phyloP scores from a whole-genome alignment of 1,140 invertebrate species.

The Probaryconus sp. region DNA sequence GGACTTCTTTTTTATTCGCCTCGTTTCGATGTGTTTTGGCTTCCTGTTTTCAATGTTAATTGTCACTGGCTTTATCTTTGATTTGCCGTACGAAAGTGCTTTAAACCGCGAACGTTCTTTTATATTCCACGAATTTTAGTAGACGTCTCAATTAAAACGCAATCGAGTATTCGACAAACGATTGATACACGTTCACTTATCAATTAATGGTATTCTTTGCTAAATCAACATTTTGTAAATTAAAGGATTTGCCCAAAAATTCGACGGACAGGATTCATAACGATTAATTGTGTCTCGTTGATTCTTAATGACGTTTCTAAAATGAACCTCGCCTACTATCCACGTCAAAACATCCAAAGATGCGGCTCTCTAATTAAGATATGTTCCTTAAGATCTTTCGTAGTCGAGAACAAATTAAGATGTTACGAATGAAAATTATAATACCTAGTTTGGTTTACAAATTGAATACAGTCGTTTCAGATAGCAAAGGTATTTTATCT shows the following conservation, averaged over 20 bases:
- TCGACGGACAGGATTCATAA: neutral
- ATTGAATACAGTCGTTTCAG: conserved; percentile 26
- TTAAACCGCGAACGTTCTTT: neutral
- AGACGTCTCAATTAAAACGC: conserved; percentile 42
- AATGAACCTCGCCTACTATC: conserved; percentile 9
- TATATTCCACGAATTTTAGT: conserved; percentile 4
- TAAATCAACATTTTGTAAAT: neutral
- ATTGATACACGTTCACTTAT: conserved; percentile 27
- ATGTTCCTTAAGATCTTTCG: conserved; percentile 10
- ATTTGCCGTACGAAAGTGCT: conserved; percentile 5
- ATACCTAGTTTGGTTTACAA: conserved; percentile 23
- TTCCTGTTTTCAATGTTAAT: conserved; percentile 25
- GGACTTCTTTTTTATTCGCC: too few species aligned
- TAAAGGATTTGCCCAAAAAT: conserved; percentile 7
- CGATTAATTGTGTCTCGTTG: neutral
- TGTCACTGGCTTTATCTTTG: conserved; percentile 30
- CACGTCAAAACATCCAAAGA: neutral
- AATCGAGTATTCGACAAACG: conserved; percentile 27
- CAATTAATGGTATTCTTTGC: neutral
- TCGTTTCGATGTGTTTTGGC: neutral
- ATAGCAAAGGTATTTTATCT: neutral
- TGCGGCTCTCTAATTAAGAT: conserved; percentile 25
- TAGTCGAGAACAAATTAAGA: conserved; percentile 9
- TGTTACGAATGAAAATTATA: neutral
- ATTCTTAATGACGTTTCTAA: neutral